These are phyloP conservation scores for Aspidiotus rigidus DNA, from an alignment of 2,888 invertebrate genomes.

Conservation along the genomic window DNA sequence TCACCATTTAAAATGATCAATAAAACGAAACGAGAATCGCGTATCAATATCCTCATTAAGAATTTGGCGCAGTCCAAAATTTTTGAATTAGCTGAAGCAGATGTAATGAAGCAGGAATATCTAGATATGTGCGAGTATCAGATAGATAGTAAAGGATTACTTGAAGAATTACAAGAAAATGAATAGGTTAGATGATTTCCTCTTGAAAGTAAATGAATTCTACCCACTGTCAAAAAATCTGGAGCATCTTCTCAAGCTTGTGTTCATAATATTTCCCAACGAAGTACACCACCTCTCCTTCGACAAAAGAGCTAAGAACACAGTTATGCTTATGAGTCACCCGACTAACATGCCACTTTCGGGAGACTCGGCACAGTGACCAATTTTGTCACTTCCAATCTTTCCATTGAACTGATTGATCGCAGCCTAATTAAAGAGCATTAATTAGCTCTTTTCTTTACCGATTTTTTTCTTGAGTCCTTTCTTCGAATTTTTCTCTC, in stretches of 20 bases:
- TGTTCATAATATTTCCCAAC: no score
- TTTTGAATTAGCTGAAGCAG: neutral
- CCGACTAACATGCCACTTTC: no score
- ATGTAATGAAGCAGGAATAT: neutral
- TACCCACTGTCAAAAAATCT: neutral
- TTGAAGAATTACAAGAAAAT: neutral
- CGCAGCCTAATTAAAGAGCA: no score
- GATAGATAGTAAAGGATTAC: neutral
- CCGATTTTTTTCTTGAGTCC: no score
- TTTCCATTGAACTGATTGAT: no score
- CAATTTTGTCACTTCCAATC: no score
- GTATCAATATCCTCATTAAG: neutral
- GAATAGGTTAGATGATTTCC: neutral
- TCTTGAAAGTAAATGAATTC: neutral
- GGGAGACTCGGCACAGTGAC: no score
- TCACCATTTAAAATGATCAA: neutral
- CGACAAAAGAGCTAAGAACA: no score
- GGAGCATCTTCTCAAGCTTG: neutral
- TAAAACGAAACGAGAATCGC: neutral
- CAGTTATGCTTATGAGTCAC: no score
- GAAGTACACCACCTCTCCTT: no score
- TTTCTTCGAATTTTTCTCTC: no score
- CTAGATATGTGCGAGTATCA: neutral
- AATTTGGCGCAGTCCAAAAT: neutral
- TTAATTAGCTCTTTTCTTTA: no score